Evolutionary conservation across 2,113 vertebrate species (phyloP).

Genomic region (Thryonomys swinderianus): DNA sequence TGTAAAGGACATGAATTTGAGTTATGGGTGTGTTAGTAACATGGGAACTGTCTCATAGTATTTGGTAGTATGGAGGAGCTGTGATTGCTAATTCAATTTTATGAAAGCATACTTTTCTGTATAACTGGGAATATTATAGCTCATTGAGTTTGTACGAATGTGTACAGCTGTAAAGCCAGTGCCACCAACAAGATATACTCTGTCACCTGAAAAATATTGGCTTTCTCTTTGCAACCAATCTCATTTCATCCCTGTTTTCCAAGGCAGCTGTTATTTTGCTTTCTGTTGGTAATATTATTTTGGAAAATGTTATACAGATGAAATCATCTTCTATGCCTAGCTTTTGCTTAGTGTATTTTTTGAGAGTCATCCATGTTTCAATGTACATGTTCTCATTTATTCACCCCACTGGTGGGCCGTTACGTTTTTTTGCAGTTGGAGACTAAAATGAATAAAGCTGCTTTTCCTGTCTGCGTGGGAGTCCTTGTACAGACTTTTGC

Average conservation of each 20-base stretch:
- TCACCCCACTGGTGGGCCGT: background rate
- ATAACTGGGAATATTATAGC: background rate
- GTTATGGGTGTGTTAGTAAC: background rate
- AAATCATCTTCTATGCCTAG: background rate
- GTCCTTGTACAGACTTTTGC: background rate
- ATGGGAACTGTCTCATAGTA: background rate
- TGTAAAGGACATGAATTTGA: background rate
- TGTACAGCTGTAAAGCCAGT: background rate
- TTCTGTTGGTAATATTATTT: background rate
- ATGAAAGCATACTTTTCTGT: background rate
- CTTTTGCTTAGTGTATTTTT: constrained; percentile 11
- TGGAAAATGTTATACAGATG: background rate
- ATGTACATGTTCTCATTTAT: background rate
- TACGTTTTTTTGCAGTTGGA: background rate
- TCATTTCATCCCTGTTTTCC: background rate
- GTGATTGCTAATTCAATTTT: background rate
- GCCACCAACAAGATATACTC: background rate
- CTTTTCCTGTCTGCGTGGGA: background rate
- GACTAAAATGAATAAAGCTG: background rate
- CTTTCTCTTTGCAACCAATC: background rate
- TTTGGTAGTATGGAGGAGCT: background rate
- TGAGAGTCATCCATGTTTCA: background rate
- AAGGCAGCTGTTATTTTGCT: background rate
- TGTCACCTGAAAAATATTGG: background rate
- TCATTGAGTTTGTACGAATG: background rate